phyloP scores from a whole-genome alignment of 2,888 invertebrate genomes.

The Bembecia ichneumoniformis region DNA sequence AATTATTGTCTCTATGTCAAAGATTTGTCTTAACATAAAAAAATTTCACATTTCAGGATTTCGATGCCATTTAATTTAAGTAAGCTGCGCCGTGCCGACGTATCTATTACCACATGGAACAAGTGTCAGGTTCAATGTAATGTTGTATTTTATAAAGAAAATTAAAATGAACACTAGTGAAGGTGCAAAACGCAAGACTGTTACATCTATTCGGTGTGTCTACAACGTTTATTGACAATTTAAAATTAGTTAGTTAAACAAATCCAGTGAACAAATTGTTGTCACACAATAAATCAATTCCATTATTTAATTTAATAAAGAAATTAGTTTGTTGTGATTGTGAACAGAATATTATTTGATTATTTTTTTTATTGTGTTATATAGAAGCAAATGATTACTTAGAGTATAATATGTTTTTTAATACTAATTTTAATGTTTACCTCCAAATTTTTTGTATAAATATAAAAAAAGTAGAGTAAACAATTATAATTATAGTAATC shows the following conservation, averaged over 20 bases:
- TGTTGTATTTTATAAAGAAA: slow-evolving; percentile 1
- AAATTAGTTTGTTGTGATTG: slow-evolving; percentile 44
- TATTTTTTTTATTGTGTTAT: slow-evolving; percentile 59
- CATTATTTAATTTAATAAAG: slow-evolving; percentile 54
- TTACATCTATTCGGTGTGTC: slow-evolving; percentile 6
- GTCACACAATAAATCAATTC: slow-evolving; percentile 58
- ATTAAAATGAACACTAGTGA: slow-evolving; percentile 21
- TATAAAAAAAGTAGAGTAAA: slow-evolving; percentile 33
- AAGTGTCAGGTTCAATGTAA: slow-evolving; percentile 29
- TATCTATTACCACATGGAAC: slow-evolving; percentile 44
- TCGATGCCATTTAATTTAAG: slow-evolving; percentile 70
- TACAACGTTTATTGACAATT: slow-evolving; percentile 3
- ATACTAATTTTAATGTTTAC: slow-evolving; percentile 52
- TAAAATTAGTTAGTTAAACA: slow-evolving; percentile 19
- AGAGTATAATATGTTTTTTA: slow-evolving; percentile 53
- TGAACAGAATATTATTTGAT: slow-evolving; percentile 57
- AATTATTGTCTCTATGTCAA: background rate
- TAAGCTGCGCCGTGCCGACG: slow-evolving; percentile 56
- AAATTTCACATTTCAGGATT: slow-evolving; percentile 40
- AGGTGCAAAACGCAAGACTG: slow-evolving; percentile 17
- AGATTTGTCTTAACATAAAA: background rate
- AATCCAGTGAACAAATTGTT: slow-evolving; percentile 23
- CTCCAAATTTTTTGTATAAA: slow-evolving; percentile 19
- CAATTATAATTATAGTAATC: slow-evolving; percentile 31
- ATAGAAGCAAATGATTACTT: slow-evolving; percentile 58